Conservation (phyloP, 92 coral and sea anemone genomes). For the Meandrina meandrites region DNA sequence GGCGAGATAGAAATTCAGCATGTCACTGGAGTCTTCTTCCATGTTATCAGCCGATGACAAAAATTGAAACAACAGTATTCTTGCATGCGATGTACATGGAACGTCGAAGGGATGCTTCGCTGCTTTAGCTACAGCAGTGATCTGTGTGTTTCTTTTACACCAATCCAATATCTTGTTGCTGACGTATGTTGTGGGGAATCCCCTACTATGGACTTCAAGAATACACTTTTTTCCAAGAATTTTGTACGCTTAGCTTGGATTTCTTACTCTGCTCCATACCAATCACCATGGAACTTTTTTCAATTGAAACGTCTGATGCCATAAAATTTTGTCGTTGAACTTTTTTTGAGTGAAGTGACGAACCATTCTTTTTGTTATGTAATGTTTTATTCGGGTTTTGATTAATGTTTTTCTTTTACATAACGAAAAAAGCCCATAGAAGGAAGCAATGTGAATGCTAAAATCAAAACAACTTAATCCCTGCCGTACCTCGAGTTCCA, state of each 20-base stretch:
- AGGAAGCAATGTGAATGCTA: too few species aligned
- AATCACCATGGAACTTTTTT: too few species aligned
- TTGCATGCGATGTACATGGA: background rate
- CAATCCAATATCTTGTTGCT: background rate
- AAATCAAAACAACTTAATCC: too few species aligned
- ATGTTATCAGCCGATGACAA: background rate
- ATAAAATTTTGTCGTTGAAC: too few species aligned
- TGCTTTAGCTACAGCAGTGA: background rate
- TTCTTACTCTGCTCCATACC: too few species aligned
- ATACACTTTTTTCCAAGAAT: background rate
- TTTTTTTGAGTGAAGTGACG: too few species aligned
- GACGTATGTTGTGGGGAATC: background rate
- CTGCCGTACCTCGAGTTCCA: too few species aligned
- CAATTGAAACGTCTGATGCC: too few species aligned
- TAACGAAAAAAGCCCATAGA: too few species aligned
- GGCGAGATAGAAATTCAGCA: background rate
- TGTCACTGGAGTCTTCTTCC: background rate
- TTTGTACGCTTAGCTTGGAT: background rate
- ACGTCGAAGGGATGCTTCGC: background rate
- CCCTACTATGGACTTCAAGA: conserved; percentile 5
- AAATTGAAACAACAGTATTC: background rate
- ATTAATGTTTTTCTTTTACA: too few species aligned
- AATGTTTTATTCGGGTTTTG: too few species aligned
- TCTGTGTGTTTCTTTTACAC: background rate
- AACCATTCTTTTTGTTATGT: too few species aligned